phyloP scores from a whole-genome alignment of 2,113 vertebrate genomes.

The Hipposideros armiger region DNA sequence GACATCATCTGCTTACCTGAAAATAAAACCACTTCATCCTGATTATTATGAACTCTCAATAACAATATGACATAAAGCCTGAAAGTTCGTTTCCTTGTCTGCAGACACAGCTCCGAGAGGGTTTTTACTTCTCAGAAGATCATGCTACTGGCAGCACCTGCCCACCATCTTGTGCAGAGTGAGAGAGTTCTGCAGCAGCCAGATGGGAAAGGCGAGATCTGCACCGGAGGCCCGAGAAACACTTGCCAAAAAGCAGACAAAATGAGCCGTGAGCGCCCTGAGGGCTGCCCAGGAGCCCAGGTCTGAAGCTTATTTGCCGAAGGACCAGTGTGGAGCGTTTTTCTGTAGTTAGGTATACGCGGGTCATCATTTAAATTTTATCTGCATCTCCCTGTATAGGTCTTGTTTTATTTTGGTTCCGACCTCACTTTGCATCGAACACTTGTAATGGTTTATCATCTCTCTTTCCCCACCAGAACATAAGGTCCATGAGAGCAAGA shows the following conservation, averaged over 20 bases:
- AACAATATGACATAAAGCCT: not conserved
- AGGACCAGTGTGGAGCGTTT: not conserved
- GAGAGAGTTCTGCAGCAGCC: not conserved
- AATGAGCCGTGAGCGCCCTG: not conserved
- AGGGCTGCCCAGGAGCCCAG: not conserved
- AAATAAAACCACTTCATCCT: not conserved
- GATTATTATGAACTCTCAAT: not conserved
- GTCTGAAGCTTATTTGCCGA: not conserved
- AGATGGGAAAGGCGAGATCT: not conserved
- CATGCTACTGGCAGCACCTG: not conserved
- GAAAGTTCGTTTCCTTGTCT: not conserved
- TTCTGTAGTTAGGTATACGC: not conserved
- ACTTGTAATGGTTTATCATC: not conserved
- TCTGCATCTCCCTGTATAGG: not conserved
- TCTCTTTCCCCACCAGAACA: not conserved
- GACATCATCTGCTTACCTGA: not conserved
- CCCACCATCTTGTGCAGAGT: not conserved
- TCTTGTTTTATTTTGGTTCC: not conserved
- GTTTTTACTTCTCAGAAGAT: not conserved
- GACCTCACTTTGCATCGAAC: not conserved
- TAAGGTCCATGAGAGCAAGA: not conserved
- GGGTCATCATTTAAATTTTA: not conserved
- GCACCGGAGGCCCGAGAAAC: not conserved
- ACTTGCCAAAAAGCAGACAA: not conserved
- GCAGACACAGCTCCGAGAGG: not conserved